phyloP scores from a whole-genome alignment of 2,113 vertebrate species.

The Stigmatopora nigra region DNA sequence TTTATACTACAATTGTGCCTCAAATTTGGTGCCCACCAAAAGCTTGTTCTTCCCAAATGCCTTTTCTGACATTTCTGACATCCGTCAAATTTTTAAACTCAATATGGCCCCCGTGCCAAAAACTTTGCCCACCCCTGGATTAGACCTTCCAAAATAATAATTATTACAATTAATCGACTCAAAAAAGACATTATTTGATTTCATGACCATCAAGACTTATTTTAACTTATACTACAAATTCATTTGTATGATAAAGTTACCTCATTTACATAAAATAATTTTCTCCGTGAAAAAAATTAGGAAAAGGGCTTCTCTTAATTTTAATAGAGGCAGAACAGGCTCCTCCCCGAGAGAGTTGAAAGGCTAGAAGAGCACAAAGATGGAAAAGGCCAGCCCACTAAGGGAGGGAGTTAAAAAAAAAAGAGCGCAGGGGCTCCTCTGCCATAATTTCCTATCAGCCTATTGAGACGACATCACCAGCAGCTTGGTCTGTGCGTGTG shows the following conservation, averaged over 20 bases:
- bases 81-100: too few relatives aligned
- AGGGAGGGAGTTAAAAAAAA: conserved; percentile 60
- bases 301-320: conserved; percentile 55
- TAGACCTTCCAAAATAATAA: too few relatives aligned
- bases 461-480: conserved; percentile 76
- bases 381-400: conserved; percentile 72
- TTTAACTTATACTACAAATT: conserved; percentile 19
- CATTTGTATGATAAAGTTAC: conserved; percentile 13
- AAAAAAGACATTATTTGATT: background rate
- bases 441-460: conserved; percentile 79
- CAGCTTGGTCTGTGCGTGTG: conserved; percentile 61
- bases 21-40: too few relatives aligned
- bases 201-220: conserved; percentile 1
- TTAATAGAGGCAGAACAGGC: conserved; percentile 69
- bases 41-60: too few relatives aligned
- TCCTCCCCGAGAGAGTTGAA: conserved; percentile 69
- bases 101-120: too few relatives aligned
- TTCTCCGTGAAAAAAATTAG: conserved; percentile 38
- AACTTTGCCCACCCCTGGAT: too few relatives aligned
- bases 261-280: conserved; percentile 42
- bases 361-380: conserved; percentile 71
- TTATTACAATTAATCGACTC: background rate
- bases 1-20: too few relatives aligned
- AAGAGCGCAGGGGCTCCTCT: conserved; percentile 69
- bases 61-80: too few relatives aligned